These are phyloP conservation scores for Parotocinclus haroldoi DNA, from an alignment of 2,797 vertebrate genomes.

Conservation along the genomic window DNA sequence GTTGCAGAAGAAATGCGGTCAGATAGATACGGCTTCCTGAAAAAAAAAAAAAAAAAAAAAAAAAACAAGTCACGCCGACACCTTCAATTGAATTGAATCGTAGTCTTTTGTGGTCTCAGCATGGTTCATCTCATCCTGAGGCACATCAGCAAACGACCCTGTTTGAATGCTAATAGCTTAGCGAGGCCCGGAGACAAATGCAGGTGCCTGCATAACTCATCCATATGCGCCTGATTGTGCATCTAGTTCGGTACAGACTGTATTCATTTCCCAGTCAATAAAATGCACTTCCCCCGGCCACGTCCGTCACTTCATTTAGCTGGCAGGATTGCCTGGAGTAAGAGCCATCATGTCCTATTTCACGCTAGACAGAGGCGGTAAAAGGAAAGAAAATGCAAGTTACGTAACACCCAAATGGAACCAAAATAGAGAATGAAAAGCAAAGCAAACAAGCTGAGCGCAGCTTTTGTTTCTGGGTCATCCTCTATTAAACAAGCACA, in stretches of 20 bases:
- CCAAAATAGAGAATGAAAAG: constrained; percentile 2
- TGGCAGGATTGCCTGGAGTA: constrained; percentile 21
- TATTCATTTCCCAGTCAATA: constrained; percentile 15
- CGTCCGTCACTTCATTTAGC: constrained; percentile 35
- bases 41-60: too few species aligned
- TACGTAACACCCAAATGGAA: constrained; percentile 1
- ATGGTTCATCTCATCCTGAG: constrained; percentile 1
- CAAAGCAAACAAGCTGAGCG: constrained; percentile 13
- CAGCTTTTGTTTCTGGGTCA: not conserved
- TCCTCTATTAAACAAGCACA: not conserved
- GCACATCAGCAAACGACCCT: not conserved
- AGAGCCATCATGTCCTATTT: constrained; percentile 37
- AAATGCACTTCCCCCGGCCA: not conserved
- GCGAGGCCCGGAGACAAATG: not conserved
- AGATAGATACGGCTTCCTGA: not conserved
- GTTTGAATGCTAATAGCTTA: constrained; percentile 5
- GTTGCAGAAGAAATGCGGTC: too few species aligned
- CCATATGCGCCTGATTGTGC: not conserved
- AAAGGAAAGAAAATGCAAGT: not conserved
- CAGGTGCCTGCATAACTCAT: not conserved
- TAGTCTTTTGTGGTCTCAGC: not conserved
- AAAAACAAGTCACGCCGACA: not conserved
- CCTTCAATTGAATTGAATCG: not conserved
- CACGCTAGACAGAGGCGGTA: constrained; percentile 13
- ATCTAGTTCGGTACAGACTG: not conserved